Base-by-base conservation (phyloP, 2,888 invertebrate species). In the Aleiodes leptofemur region DNA sequence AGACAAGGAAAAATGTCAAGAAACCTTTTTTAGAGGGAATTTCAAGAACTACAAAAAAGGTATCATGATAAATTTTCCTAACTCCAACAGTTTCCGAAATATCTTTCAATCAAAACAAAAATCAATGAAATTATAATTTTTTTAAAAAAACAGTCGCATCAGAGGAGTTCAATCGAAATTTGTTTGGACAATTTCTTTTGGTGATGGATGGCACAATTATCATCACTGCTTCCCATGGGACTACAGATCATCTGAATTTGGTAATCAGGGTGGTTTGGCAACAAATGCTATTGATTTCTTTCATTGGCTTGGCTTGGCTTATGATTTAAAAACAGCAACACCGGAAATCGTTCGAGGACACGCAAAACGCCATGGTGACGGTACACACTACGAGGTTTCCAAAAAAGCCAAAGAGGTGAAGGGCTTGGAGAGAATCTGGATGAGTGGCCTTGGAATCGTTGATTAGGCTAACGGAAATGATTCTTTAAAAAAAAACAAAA, bases 191-290 rank as follows among this genome's bases (percentile, higher is more conserved):
- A 77, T 88, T 34, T 90, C 90, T 8, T 75, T 83, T 34, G 87
- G 87, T 1, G 88, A 91, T 76, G 92, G 92, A 11, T 92, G 91
- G 90, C 92, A 92, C 86, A 93, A 93, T 86, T 92, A 91, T 84
- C 92, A 92, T 81, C 92, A 92, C 81, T 88, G 89, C 7, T 93
- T 92, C 83, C 92, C 92, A 3, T 91, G 90, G 86, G 88, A 89
- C 78, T 87, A 84, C 79, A 59, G 75, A 61, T 69, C 56, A 38
- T 31, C 57, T 43, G 74, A 75, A 69, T 34, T 51, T 7, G 75
- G 79, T 69, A 76, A 82, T 5, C 9, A 71, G n/a, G 57, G 66
- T 61, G 61, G 61, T 8, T 0, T 79, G 0, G 75, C 72, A 53
- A 77, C 80, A 7, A 55, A 6, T 2, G 0, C 78, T 6, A 79